Percentiles rank a stretch among this genome's conserved stretches.
Evolutionary conservation across 2,888 invertebrate genomes (phyloP).

Genomic region (Dynastes tityus): DNA sequence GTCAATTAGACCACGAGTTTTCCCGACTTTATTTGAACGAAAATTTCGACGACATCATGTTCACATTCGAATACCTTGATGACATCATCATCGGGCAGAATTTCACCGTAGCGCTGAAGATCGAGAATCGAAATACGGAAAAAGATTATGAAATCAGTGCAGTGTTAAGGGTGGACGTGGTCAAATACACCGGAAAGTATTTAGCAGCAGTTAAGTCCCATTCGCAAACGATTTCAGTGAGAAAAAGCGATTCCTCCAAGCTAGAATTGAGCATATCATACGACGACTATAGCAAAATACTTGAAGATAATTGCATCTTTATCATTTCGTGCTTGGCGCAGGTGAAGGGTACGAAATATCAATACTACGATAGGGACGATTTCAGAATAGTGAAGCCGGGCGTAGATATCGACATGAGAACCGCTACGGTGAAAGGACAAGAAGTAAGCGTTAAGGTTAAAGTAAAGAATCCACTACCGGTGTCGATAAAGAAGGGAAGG

Average conservation of each 20-base stretch:
- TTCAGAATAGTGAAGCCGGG: slow-evolving; percentile 88
- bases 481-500: slow-evolving; percentile 79
- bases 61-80: slow-evolving; percentile 84
- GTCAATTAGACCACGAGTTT: slow-evolving; percentile 82
- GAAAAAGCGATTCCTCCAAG: slow-evolving; percentile 77
- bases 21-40: slow-evolving; percentile 88
- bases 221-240: slow-evolving; percentile 75
- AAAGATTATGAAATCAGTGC: slow-evolving; percentile 78
- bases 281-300: slow-evolving; percentile 81
- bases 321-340: slow-evolving; percentile 84
- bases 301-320: slow-evolving; percentile 86
- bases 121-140: slow-evolving; percentile 79
- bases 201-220: slow-evolving; percentile 77
- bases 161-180: slow-evolving; percentile 81
- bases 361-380: slow-evolving; percentile 88
- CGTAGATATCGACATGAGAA: slow-evolving; percentile 79
- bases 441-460: slow-evolving; percentile 74
- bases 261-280: slow-evolving; percentile 80
- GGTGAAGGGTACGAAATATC: slow-evolving; percentile 83
- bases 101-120: slow-evolving; percentile 79
- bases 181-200: slow-evolving; percentile 84
- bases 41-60: slow-evolving; percentile 85
- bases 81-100: slow-evolving; percentile 87
- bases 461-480: slow-evolving; percentile 84
- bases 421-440: slow-evolving; percentile 70